Conservation (phyloP, 2,113 vertebrate genomes). For the Osmerus eperlanus region DNA sequence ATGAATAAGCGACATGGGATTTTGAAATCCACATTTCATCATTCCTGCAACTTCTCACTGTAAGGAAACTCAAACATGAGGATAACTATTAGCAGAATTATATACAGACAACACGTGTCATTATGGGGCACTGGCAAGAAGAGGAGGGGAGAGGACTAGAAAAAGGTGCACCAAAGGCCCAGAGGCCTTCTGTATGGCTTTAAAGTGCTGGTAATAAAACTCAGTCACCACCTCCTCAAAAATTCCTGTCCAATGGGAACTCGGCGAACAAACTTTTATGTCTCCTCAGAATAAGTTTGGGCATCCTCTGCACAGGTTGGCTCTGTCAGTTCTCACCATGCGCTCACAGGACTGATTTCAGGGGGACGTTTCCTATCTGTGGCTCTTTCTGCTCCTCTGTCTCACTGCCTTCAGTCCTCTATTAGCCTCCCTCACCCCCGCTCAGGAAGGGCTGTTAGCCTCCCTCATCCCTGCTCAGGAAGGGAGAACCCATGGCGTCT, state of each 20-base stretch:
- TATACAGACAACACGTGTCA: conserved; percentile 59
- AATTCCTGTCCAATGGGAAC: conserved; percentile 64
- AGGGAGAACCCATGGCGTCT: conserved; percentile 50
- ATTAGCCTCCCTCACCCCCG: not conserved
- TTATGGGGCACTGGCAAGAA: conserved; percentile 56
- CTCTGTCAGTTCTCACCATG: conserved; percentile 62
- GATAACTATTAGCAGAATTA: conserved; percentile 63
- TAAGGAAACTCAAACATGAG: conserved; percentile 23
- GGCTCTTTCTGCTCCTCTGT: conserved; percentile 29
- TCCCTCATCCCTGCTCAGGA: not conserved
- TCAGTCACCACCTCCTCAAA: conserved; percentile 59
- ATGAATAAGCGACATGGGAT: conserved; percentile 30
- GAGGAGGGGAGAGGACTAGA: not conserved
- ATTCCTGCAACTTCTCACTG: conserved; percentile 11
- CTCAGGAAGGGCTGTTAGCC: conserved; percentile 8
- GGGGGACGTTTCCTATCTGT: conserved; percentile 37
- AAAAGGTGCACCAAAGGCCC: conserved; percentile 40
- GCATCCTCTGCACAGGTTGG: conserved; percentile 40
- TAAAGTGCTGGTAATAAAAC: conserved; percentile 72
- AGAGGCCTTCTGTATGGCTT: conserved; percentile 52
- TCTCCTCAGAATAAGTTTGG: conserved; percentile 56
- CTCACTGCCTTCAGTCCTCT: conserved; percentile 19
- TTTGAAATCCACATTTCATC: conserved; percentile 59
- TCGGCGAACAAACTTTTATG: conserved; percentile 58
- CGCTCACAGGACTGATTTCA: conserved; percentile 60